These are phyloP conservation scores for Yponomeuta evonymella DNA, from an alignment of 2,888 invertebrate species.

Conservation along the genomic window DNA sequence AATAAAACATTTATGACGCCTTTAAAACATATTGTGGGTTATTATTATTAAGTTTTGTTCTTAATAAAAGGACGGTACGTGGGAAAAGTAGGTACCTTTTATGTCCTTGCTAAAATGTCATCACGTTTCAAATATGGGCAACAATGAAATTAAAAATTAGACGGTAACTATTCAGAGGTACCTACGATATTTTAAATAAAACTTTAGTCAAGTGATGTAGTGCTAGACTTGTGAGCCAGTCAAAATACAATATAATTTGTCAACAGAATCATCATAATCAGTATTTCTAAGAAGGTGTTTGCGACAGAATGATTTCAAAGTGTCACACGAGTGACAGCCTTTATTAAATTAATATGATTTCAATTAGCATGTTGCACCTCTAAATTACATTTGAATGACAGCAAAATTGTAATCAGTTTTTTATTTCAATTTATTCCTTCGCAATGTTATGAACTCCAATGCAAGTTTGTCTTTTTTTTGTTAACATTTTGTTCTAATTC, in stretches of 20 bases:
- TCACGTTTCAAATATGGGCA: no score
- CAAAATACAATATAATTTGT: no score
- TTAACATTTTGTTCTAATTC: no score
- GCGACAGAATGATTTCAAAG: not conserved
- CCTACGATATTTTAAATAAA: no score
- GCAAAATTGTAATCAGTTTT: not conserved
- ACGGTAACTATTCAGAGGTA: no score
- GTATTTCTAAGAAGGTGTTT: not conserved
- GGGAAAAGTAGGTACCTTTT: not conserved
- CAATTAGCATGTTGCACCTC: not conserved
- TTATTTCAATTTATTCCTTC: not conserved
- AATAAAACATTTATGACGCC: conserved; percentile 43
- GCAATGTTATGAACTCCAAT: no score
- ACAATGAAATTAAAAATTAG: no score
- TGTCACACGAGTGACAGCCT: not conserved
- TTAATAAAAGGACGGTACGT: not conserved
- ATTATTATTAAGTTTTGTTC: not conserved
- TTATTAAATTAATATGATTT: not conserved
- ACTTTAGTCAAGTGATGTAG: no score
- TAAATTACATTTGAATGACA: not conserved
- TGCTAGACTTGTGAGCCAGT: no score
- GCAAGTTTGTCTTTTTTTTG: no score
- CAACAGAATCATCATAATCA: not conserved
- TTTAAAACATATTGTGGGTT: conserved; percentile 22
- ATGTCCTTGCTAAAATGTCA: not conserved